phyloP scores from a whole-genome alignment of 1,140 invertebrate species.

The Drosophila kikkawai region DNA sequence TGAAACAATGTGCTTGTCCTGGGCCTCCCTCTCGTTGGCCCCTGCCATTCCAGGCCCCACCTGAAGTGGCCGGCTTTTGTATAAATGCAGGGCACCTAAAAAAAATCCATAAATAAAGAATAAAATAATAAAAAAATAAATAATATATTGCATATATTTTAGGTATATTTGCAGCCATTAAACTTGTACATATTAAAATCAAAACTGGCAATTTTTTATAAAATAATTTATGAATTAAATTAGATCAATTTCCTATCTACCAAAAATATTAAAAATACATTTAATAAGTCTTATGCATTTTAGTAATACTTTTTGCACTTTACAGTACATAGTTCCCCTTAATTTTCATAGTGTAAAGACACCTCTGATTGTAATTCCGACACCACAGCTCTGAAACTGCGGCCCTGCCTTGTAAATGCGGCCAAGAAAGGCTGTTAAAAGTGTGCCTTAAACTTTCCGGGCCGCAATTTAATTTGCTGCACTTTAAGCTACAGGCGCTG shows the following conservation, averaged over 20 bases:
- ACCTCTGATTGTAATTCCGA: conserved; percentile 6
- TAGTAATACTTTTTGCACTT: neutral
- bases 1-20: conserved; percentile 32
- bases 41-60: neutral
- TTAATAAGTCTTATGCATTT: neutral
- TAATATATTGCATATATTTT: too few relatives aligned
- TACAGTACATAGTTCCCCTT: too few relatives aligned
- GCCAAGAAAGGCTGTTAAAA: conserved; percentile 16
- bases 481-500: conserved; percentile 61
- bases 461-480: conserved; percentile 69
- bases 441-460: conserved; percentile 23
- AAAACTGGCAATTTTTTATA: too few relatives aligned
- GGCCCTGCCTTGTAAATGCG: conserved; percentile 36
- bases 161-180: neutral
- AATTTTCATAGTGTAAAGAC: neutral
- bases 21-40: neutral
- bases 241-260: neutral
- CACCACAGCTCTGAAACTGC: neutral
- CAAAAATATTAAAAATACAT: neutral
- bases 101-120: neutral
- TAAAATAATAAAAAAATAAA: neutral
- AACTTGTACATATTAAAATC: too few relatives aligned
- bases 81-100: neutral
- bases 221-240: too few relatives aligned
- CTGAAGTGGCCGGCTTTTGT: neutral